Percentiles rank a stretch among this genome's conserved stretches.
phyloP scores from a whole-genome alignment of 2,888 invertebrate genomes.

The Brenthis daphne region DNA sequence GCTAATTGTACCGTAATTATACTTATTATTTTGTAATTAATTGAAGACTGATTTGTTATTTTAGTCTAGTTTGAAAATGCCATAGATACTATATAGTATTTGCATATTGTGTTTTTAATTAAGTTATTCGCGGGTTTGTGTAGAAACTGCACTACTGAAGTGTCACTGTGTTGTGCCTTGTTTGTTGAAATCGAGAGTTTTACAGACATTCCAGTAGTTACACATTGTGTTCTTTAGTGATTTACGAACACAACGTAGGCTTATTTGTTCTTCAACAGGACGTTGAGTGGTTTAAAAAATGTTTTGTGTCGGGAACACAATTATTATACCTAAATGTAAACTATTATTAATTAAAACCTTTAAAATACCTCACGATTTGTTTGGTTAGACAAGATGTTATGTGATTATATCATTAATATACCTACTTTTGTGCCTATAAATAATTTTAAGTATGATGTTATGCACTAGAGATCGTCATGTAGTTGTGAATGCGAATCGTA shows the following conservation, averaged over 20 bases:
- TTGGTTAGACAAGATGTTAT: constrained; percentile 62
- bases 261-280: constrained; percentile 29
- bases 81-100: constrained; percentile 75
- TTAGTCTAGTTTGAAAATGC: constrained; percentile 82
- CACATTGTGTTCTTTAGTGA: constrained; percentile 62
- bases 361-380: constrained; percentile 61
- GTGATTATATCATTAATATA: constrained; percentile 55
- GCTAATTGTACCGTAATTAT: constrained; percentile 55
- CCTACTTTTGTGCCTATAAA: constrained; percentile 77
- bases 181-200: constrained; percentile 64
- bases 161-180: constrained; percentile 77
- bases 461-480: constrained; percentile 68
- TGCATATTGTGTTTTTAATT: constrained; percentile 56
- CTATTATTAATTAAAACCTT: constrained; percentile 39
- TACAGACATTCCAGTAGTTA: constrained; percentile 71
- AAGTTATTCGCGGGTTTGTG: constrained; percentile 64
- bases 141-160: constrained; percentile 65
- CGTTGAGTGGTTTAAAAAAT: constrained; percentile 36
- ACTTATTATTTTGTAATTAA: constrained; percentile 73
- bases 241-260: constrained; percentile 40
- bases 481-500: constrained; percentile 68
- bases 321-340: constrained; percentile 30
- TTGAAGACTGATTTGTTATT: constrained; percentile 82
- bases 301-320: constrained; percentile 41
- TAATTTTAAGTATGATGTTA: constrained; percentile 67